Conservation (phyloP, 2,797 vertebrate species). For the Halcyon leucocephala region DNA sequence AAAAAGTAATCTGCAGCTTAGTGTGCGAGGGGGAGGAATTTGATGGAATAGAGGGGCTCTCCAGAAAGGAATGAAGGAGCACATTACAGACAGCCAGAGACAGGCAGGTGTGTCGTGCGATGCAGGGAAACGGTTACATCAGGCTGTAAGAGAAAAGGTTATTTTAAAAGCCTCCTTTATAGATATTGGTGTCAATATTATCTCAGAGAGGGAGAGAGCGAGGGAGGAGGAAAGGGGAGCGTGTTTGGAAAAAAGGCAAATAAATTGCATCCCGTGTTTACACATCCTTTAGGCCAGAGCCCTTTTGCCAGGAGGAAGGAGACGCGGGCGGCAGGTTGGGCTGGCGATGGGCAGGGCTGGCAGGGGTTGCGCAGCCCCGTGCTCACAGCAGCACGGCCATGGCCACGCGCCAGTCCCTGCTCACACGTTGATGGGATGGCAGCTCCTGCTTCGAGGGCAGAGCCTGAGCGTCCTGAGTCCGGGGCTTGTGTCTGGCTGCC, state of each 20-base stretch:
- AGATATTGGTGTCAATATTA: constrained; percentile 60
- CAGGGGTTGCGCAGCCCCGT: neutral
- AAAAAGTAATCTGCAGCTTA: constrained; percentile 78
- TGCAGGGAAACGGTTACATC: constrained; percentile 48
- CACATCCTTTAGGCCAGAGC: neutral
- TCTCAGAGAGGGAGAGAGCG: neutral
- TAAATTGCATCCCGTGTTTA: neutral
- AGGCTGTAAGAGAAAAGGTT: constrained; percentile 54
- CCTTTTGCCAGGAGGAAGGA: neutral
- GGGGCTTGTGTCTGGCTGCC: neutral
- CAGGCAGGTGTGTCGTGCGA: constrained; percentile 39
- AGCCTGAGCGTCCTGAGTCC: neutral
- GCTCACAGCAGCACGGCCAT: neutral
- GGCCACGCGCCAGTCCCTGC: neutral
- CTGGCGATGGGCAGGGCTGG: neutral
- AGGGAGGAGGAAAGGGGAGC: neutral
- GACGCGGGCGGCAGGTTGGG: fast-evolving
- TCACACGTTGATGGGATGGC: fast-evolving
- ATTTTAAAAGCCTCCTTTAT: constrained; percentile 58
- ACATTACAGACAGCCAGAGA: constrained; percentile 45
- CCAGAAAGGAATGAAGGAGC: constrained; percentile 55
- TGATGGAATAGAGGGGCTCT: constrained; percentile 41
- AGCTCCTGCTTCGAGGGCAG: neutral
- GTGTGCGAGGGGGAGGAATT: constrained; percentile 60
- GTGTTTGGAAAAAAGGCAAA: neutral